Percentiles rank a stretch among this genome's conserved stretches.
Conservation (phyloP, 2,797 vertebrate species). For the Mus caroli region DNA sequence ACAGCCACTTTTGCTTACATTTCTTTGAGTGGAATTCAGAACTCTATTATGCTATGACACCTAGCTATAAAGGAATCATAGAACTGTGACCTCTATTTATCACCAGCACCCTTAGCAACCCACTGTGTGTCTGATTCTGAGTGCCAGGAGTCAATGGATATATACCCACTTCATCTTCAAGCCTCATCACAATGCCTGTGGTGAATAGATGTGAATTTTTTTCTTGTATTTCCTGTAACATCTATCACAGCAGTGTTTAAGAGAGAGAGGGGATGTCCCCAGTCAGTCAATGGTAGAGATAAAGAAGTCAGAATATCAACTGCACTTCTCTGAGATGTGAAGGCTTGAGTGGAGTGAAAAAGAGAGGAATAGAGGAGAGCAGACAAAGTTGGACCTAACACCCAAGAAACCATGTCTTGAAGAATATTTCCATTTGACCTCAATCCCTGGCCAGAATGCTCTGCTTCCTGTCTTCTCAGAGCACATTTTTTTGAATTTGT, state of each 20-base stretch:
- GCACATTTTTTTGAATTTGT: background rate
- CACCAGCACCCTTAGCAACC: background rate
- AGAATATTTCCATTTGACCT: background rate
- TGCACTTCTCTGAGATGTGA: background rate
- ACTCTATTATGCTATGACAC: background rate
- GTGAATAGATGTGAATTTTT: background rate
- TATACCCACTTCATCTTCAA: background rate
- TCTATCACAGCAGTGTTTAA: background rate
- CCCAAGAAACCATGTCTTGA: background rate
- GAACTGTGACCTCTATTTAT: background rate
- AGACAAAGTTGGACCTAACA: background rate
- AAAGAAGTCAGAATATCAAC: background rate
- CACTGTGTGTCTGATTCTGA: background rate
- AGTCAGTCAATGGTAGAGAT: background rate
- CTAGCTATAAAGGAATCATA: background rate
- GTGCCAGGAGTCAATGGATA: background rate
- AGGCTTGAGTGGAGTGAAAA: background rate
- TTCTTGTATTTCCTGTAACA: background rate
- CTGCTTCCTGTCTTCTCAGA: background rate
- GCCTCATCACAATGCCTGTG: background rate
- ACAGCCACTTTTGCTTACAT: background rate
- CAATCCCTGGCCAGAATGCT: background rate
- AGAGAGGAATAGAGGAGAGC: background rate
- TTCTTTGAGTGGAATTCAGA: background rate
- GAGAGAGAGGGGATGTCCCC: no score